phyloP scores from a whole-genome alignment of 1,140 invertebrate genomes.

The Pteromalus puparum region DNA sequence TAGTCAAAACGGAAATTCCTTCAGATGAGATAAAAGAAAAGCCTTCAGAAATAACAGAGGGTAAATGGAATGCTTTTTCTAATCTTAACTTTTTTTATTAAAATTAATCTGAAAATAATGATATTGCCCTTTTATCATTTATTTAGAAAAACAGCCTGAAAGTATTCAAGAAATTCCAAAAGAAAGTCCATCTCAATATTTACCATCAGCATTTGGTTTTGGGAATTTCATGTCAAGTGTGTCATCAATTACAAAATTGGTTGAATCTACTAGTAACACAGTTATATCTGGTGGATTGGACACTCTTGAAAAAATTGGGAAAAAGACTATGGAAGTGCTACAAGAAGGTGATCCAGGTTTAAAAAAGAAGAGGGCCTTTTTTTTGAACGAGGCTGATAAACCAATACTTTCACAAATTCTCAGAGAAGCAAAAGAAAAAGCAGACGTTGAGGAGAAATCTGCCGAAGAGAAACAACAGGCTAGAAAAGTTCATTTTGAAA shows the following conservation, averaged over 20 bases:
- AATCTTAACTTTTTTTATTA: background rate
- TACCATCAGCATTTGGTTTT: slow-evolving; percentile 75
- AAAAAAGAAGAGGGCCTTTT: slow-evolving; percentile 86
- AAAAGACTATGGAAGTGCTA: slow-evolving; percentile 94
- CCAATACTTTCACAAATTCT: slow-evolving; percentile 80
- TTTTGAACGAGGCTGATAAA: slow-evolving; percentile 75
- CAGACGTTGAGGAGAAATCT: slow-evolving; percentile 81
- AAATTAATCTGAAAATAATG: background rate
- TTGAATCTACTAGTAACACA: slow-evolving; percentile 85
- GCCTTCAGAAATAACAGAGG: slow-evolving; percentile 24
- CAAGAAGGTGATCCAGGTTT: slow-evolving; percentile 93
- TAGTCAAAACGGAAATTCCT: slow-evolving; percentile 74
- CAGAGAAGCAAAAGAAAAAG: slow-evolving; percentile 88
- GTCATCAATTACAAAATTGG: slow-evolving; percentile 81
- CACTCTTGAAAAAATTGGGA: slow-evolving; percentile 93
- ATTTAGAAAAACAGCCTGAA: slow-evolving; percentile 55
- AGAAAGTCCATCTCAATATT: slow-evolving; percentile 57
- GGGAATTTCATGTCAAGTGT: slow-evolving; percentile 82
- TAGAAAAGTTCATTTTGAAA: slow-evolving; percentile 85
- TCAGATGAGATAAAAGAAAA: slow-evolving; percentile 66
- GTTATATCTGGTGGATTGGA: slow-evolving; percentile 90
- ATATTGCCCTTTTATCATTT: background rate
- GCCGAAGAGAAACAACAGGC: slow-evolving; percentile 78
- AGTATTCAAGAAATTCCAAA: background rate
- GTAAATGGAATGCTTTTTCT: background rate